Conservation (phyloP, 2,797 vertebrate genomes). For the Echiichthys vipera region DNA sequence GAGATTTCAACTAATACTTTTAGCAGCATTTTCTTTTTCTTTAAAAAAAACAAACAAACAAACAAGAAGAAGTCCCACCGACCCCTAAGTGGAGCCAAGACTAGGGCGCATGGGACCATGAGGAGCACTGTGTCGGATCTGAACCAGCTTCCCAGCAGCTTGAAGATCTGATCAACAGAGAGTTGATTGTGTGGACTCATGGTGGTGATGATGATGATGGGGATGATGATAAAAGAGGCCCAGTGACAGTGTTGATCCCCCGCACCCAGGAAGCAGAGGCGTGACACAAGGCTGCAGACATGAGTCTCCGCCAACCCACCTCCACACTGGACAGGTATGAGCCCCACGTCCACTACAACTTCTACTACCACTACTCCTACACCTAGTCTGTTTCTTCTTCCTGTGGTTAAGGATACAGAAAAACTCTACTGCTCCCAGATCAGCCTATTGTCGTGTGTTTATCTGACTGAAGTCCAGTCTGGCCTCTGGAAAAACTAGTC, state of each 20-base stretch:
- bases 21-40: constrained; percentile 33
- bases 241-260: constrained; percentile 68
- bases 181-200: constrained; percentile 48
- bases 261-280: constrained; percentile 66
- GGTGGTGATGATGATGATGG: too few species aligned
- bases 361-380: too few species aligned
- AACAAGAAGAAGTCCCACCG: constrained; percentile 2
- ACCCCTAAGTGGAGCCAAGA: constrained; percentile 34
- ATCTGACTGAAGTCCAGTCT: constrained; percentile 23
- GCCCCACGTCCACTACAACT: background rate
- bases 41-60: too few species aligned
- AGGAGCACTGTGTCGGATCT: constrained; percentile 53
- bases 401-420: background rate
- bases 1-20: constrained; percentile 18
- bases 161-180: constrained; percentile 52
- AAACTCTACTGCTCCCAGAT: constrained; percentile 17
- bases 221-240: constrained; percentile 50
- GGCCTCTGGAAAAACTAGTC: constrained; percentile 52
- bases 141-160: constrained; percentile 48
- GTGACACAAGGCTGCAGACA: constrained; percentile 71
- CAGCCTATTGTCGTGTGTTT: background rate
- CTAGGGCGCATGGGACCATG: constrained; percentile 57
- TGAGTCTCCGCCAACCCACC: constrained; percentile 85
- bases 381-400: background rate
- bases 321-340: constrained; percentile 86